Evolutionary conservation across 53 echinoderm and acorn worm genomes (phyloP).

Genomic region (Henricia sp.): DNA sequence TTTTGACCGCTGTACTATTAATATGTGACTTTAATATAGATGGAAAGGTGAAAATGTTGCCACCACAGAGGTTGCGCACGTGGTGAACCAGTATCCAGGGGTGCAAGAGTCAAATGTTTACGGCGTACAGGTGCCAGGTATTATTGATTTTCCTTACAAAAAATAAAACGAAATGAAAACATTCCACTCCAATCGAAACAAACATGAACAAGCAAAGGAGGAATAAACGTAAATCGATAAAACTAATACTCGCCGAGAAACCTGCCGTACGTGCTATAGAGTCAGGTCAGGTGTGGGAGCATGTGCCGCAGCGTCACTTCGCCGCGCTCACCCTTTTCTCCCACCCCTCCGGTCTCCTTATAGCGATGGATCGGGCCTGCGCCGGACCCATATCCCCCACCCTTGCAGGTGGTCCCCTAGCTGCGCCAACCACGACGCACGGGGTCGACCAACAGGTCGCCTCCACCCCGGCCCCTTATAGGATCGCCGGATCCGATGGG

Average conservation of each 20-base stretch:
- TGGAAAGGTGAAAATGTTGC: constrained; percentile 71
- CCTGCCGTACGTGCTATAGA: background rate
- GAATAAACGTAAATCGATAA: background rate
- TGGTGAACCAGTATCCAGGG: constrained; percentile 45
- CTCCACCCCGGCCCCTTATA: too few relatives aligned
- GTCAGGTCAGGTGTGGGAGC: too few relatives aligned
- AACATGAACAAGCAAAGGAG: background rate
- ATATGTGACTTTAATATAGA: constrained; percentile 3
- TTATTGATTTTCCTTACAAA: background rate
- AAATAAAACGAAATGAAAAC: background rate
- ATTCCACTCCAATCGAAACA: background rate
- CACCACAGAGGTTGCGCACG: constrained; percentile 58
- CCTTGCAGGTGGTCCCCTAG: too few relatives aligned
- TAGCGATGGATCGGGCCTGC: too few relatives aligned
- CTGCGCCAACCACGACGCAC: too few relatives aligned
- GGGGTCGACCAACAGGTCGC: too few relatives aligned
- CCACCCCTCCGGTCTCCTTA: too few relatives aligned
- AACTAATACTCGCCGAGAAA: background rate
- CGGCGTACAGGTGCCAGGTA: constrained; percentile 72
- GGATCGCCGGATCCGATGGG: too few relatives aligned
- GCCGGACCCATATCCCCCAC: too few relatives aligned
- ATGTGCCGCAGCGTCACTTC: too few relatives aligned
- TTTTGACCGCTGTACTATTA: background rate
- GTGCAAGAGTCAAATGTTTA: constrained; percentile 71
- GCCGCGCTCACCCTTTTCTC: too few relatives aligned